Percentiles rank a stretch among this genome's conserved stretches.
phyloP scores from a whole-genome alignment of 2,888 invertebrate species.

The Boloria selene region DNA sequence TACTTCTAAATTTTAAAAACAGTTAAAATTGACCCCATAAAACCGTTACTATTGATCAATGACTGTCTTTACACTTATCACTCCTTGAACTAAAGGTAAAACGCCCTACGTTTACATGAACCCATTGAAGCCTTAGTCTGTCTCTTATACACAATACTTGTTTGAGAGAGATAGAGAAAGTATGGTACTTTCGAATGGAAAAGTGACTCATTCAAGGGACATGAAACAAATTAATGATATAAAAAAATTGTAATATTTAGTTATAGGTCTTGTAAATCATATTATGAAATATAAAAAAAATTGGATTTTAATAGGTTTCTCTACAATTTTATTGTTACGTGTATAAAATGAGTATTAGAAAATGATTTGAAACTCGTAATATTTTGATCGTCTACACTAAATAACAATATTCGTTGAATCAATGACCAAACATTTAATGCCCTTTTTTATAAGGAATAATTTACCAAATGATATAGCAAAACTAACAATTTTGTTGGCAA shows the following conservation, averaged over 20 bases:
- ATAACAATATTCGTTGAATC: no score
- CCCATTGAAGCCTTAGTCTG: conserved; percentile 1
- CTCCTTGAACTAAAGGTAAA: conserved; percentile 7
- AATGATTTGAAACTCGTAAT: no score
- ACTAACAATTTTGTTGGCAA: conserved; percentile 20
- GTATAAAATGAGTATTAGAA: no score
- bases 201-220: neutral
- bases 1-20: conserved; percentile 11
- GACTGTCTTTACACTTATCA: conserved; percentile 13
- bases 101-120: conserved; percentile 11
- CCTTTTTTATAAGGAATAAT: neutral
- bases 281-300: no score
- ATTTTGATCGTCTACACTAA: no score
- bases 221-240: no score
- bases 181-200: conserved; percentile 18
- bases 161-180: conserved; percentile 17
- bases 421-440: no score
- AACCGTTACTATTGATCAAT: conserved; percentile 2
- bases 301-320: no score
- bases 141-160: conserved; percentile 13
- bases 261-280: no score
- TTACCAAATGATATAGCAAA: neutral
- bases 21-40: conserved; percentile 30
- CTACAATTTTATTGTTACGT: no score
- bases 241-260: no score